Conservation (phyloP, 2,888 invertebrate species). For the Caenorhabditis imperialis region DNA sequence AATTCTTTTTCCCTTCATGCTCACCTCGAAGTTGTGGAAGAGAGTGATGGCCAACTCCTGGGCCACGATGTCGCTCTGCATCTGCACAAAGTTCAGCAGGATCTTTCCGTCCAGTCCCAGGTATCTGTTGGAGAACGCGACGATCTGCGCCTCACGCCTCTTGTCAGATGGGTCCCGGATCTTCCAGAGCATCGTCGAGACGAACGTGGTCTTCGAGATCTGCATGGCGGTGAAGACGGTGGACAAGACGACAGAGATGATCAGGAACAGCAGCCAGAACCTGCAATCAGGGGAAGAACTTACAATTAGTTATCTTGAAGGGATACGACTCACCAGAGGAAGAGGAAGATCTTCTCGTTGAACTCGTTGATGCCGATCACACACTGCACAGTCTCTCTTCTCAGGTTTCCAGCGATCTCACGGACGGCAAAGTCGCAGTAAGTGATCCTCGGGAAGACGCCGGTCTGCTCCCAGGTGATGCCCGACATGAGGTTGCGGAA, state of each 20-base stretch:
- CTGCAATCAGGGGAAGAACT: background rate
- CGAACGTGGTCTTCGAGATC: conserved; percentile 9
- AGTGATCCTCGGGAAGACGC: conserved; percentile 48
- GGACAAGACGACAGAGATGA: conserved; percentile 78
- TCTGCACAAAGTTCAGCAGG: conserved; percentile 32
- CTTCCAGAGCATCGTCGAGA: conserved; percentile 14
- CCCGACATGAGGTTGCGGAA: conserved; percentile 16
- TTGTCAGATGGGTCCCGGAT: background rate
- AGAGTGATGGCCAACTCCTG: conserved; percentile 24
- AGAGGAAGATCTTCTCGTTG: conserved; percentile 72
- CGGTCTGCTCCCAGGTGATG: conserved; percentile 59
- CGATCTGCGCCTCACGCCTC: background rate
- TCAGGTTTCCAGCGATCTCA: conserved; percentile 21
- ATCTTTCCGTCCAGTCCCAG: conserved; percentile 30
- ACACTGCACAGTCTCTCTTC: conserved; percentile 34
- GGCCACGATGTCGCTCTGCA: conserved; percentile 40
- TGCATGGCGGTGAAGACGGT: conserved; percentile 79
- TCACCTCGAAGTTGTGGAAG: conserved; percentile 9
- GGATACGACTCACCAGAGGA: conserved; percentile 34
- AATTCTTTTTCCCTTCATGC: too few relatives aligned
- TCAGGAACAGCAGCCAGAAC: conserved; percentile 80
- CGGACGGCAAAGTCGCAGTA: conserved; percentile 41
- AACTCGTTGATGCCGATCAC: conserved; percentile 54
- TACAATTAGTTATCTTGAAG: conserved; percentile 1
- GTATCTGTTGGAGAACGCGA: conserved; percentile 12